Evolutionary conservation across 2,888 invertebrate genomes (phyloP).

Genomic region (Habroteleia sp.): DNA sequence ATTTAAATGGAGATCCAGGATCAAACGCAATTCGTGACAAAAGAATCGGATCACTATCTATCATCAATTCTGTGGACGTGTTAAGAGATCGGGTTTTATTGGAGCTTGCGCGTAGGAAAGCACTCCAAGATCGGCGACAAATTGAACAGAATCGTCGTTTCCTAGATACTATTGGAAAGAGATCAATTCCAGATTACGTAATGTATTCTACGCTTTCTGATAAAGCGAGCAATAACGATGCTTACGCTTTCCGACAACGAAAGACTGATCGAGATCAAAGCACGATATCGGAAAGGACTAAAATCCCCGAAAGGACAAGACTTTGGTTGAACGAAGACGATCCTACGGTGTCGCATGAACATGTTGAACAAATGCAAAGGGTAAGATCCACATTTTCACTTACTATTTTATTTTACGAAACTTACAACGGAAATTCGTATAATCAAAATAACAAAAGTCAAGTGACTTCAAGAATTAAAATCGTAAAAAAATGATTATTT

Average conservation of each 20-base stretch:
- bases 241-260: constrained; percentile 45
- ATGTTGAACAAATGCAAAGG: constrained; percentile 54
- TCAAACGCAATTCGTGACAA: constrained; percentile 68
- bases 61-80: constrained; percentile 93
- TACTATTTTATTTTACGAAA: neutral
- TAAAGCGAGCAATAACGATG: constrained; percentile 47
- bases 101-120: constrained; percentile 91
- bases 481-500: too few relatives aligned
- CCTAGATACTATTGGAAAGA: constrained; percentile 89
- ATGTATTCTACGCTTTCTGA: constrained; percentile 48
- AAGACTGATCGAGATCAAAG: constrained; percentile 56
- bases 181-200: constrained; percentile 75
- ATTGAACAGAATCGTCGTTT: constrained; percentile 88
- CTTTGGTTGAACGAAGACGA: constrained; percentile 51
- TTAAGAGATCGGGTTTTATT: constrained; percentile 90
- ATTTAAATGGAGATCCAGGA: constrained; percentile 66
- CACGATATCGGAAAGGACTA: constrained; percentile 19
- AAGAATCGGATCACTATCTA: constrained; percentile 85
- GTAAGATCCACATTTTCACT: constrained; percentile 35
- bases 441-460: too few relatives aligned
- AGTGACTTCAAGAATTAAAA: too few relatives aligned
- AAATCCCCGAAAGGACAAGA: constrained; percentile 39
- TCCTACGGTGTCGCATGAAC: constrained; percentile 25
- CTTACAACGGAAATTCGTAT: constrained; percentile 15
- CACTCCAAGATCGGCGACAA: constrained; percentile 87